A percentile compares a stretch with the other conserved stretches of the same genome.
These are phyloP conservation scores for Atractosteus spatula DNA, from an alignment of 2,113 vertebrate genomes.

Conservation along the genomic window DNA sequence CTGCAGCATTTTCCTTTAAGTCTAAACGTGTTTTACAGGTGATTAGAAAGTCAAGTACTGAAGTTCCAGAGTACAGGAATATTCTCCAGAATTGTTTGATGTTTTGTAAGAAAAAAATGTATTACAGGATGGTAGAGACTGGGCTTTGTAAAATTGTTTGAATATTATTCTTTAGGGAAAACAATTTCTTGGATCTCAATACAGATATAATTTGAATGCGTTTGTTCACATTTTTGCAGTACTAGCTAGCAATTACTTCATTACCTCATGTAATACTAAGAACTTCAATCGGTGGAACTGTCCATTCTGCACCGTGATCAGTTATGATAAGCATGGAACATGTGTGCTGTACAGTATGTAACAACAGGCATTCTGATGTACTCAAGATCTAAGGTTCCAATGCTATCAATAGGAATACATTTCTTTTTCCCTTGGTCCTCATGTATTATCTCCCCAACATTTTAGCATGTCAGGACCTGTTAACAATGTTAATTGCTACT, in stretches of 20 bases:
- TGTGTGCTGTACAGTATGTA: constrained; percentile 39
- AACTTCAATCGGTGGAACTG: constrained; percentile 26
- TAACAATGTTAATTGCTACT: constrained; percentile 65
- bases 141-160: no score
- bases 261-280: constrained; percentile 56
- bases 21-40: no score
- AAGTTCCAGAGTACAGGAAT: no score
- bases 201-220: no score
- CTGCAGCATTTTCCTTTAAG: no score
- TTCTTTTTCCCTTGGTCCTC: constrained; percentile 69
- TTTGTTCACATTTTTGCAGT: constrained; percentile 44
- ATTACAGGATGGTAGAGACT: no score
- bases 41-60: no score
- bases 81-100: no score
- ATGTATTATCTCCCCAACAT: constrained; percentile 56
- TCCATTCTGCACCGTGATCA: constrained; percentile 55
- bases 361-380: constrained; percentile 69
- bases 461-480: constrained; percentile 35
- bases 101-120: no score
- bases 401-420: constrained; percentile 42
- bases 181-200: no score
- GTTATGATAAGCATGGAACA: constrained; percentile 64
- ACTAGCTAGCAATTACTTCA: constrained; percentile 53
- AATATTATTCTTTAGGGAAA: no score
- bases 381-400: constrained; percentile 51